Evolutionary conservation across 2,113 vertebrate species (phyloP).

Genomic region (Ardeotis arabs): DNA sequence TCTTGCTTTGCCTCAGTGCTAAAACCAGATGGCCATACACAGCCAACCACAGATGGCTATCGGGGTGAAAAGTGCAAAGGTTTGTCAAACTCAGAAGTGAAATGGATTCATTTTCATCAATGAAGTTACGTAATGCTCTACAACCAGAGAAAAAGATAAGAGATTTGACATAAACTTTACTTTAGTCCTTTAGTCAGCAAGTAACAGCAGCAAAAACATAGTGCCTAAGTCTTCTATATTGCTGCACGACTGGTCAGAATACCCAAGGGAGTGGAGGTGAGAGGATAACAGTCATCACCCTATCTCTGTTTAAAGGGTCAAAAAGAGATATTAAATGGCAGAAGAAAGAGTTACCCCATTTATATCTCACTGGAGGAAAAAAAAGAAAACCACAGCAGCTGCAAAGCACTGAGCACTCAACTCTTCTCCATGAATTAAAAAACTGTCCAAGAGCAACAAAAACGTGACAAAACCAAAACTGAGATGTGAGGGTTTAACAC

Average conservation of each 20-base stretch:
- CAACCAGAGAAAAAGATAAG: neutral
- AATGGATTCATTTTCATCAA: neutral
- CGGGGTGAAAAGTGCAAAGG: neutral
- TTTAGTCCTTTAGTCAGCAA: neutral
- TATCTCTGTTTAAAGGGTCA: neutral
- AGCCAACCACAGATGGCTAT: neutral
- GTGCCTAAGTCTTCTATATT: neutral
- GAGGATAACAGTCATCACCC: neutral
- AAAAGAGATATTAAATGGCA: neutral
- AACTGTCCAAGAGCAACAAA: neutral
- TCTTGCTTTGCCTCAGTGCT: neutral
- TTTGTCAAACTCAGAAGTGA: neutral
- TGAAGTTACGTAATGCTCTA: neutral
- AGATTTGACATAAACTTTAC: neutral
- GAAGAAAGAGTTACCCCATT: neutral
- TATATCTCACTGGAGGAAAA: neutral
- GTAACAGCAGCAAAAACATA: neutral
- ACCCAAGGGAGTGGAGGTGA: fast-evolving
- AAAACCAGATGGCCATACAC: neutral
- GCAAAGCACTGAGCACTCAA: neutral
- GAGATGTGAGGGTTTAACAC: neutral
- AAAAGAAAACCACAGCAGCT: neutral
- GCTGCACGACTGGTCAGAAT: neutral
- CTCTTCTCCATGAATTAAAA: neutral
- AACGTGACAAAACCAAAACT: neutral